These are phyloP conservation scores for Turritopsis dohrnii DNA, from an alignment of 30 jellyfish, hydroid and myxozoan genomes.

Conservation along the genomic window DNA sequence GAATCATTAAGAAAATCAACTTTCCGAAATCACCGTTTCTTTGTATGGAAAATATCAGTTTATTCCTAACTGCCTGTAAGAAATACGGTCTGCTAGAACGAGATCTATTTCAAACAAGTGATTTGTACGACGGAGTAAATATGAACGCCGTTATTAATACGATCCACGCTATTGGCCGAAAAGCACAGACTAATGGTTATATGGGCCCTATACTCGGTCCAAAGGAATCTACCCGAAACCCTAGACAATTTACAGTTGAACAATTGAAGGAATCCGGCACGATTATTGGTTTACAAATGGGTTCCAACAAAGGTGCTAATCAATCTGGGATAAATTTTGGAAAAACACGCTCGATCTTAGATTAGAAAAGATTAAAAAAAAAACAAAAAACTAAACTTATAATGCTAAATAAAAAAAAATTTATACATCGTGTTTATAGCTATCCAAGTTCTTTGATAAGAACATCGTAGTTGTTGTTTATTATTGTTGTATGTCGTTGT, in stretches of 20 bases:
- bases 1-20: slow-evolving; percentile 34
- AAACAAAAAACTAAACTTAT: too few species aligned
- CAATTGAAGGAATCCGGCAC: slow-evolving; percentile 70
- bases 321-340: slow-evolving; percentile 99
- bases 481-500: background rate
- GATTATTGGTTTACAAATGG: slow-evolving; percentile 89
- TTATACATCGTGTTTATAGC: background rate
- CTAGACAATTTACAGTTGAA: slow-evolving; percentile 79
- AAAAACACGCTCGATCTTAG: slow-evolving; percentile 81
- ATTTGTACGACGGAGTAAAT: slow-evolving; percentile 40
- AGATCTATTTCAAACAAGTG: slow-evolving; percentile 48
- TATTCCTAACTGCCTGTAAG: slow-evolving; percentile 29
- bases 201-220: slow-evolving; percentile 93
- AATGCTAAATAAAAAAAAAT: background rate
- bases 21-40: slow-evolving; percentile 47
- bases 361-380: too few species aligned
- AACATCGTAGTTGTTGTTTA: background rate
- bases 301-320: slow-evolving; percentile 97
- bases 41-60: slow-evolving; percentile 48
- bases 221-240: slow-evolving; percentile 76
- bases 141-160: slow-evolving; percentile 66
- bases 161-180: slow-evolving; percentile 85
- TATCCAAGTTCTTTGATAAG: too few species aligned
- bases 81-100: slow-evolving; percentile 27
- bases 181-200: slow-evolving; percentile 48